A percentile compares a stretch with the other conserved stretches of the same genome.
Conservation (phyloP, 2,113 vertebrate species). For the Eulemur macaco region DNA sequence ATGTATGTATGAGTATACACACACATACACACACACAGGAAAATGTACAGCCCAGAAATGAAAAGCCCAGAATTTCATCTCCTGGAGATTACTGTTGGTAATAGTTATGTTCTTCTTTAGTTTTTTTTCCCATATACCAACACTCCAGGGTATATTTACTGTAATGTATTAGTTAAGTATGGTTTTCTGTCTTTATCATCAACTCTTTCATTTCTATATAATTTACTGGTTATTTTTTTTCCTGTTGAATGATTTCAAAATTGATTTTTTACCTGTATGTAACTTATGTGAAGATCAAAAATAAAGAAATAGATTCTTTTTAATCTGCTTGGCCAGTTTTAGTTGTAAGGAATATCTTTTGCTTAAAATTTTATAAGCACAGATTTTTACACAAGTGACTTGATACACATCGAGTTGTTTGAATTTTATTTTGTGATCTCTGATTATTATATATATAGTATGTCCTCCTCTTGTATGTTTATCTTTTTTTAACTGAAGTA, state of each 20-base stretch:
- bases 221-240: background rate
- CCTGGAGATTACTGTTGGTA: background rate
- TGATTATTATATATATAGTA: background rate
- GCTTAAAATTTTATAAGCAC: background rate
- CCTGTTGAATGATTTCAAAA: background rate
- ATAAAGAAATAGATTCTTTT: background rate
- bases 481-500: background rate
- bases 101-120: background rate
- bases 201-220: background rate
- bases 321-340: background rate
- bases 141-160: background rate
- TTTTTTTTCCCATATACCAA: background rate
- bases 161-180: background rate
- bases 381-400: background rate
- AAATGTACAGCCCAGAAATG: background rate
- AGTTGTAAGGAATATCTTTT: slow-evolving; percentile 14
- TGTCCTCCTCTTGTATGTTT: background rate
- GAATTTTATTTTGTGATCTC: slow-evolving; percentile 23
- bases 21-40: fast-evolving
- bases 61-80: background rate
- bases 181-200: background rate
- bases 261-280: background rate
- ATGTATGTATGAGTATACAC: background rate
- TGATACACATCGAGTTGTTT: background rate
- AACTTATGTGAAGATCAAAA: background rate